A percentile compares a stretch with the other conserved stretches of the same genome.
Conservation (phyloP, 2,888 invertebrate species). For the Mimachlamys varia region DNA sequence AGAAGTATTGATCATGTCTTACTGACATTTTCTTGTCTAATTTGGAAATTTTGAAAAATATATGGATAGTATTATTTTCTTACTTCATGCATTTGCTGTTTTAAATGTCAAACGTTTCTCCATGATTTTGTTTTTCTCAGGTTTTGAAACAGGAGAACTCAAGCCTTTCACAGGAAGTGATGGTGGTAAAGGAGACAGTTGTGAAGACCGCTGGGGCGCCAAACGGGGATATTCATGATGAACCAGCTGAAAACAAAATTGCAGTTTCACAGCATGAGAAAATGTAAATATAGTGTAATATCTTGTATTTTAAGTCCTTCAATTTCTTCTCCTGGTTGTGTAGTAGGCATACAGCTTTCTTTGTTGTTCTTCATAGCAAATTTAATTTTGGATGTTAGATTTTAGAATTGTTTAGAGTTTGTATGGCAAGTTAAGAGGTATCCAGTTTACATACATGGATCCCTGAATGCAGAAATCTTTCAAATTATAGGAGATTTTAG, state of each 20-base stretch:
- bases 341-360: not conserved
- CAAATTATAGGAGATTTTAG: no score
- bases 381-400: no score
- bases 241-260: conserved; percentile 55
- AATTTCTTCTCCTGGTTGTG: not conserved
- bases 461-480: no score
- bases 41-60: no score
- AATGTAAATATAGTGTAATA: conserved; percentile 61
- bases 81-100: no score
- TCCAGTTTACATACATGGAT: no score
- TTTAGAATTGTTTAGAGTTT: no score
- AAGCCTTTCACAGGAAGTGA: conserved; percentile 80
- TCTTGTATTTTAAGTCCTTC: not conserved
- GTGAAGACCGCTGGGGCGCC: conserved; percentile 81
- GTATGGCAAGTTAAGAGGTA: no score
- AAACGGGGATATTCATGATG: conserved; percentile 73
- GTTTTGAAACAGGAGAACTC: conserved; percentile 83
- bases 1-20: no score
- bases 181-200: conserved; percentile 77
- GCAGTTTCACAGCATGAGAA: conserved; percentile 67
- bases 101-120: not conserved
- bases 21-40: no score
- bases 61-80: no score
- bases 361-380: no score
- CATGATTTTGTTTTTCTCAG: conserved; percentile 51